Evolutionary conservation across 2,113 vertebrate genomes (phyloP).

Genomic region (Struthio camelus): DNA sequence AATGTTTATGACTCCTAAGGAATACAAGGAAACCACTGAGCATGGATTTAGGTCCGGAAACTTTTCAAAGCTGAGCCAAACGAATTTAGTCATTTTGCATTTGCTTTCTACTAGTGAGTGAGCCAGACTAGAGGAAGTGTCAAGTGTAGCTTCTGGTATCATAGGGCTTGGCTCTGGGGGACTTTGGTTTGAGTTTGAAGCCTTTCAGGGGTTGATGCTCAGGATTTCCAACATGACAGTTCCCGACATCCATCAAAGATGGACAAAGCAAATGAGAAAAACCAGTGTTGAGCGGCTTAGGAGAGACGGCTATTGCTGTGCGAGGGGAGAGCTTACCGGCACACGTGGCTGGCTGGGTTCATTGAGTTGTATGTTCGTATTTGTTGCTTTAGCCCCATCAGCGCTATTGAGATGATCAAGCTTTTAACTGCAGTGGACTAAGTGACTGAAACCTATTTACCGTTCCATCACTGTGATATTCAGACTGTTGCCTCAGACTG

Average conservation of each 20-base stretch:
- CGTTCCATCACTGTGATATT: not conserved
- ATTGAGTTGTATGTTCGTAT: not conserved
- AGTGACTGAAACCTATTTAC: not conserved
- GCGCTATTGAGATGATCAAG: not conserved
- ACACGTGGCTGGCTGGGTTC: not conserved
- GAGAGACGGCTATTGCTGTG: not conserved
- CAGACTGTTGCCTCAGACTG: not conserved
- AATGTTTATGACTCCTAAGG: not conserved
- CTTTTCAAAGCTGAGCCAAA: not conserved
- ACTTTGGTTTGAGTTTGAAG: not conserved
- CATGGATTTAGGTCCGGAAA: not conserved
- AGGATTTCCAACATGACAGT: not conserved
- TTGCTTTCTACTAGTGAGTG: not conserved
- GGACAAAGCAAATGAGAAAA: not conserved
- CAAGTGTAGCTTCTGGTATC: not conserved
- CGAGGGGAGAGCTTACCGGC: not conserved
- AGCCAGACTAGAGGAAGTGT: not conserved
- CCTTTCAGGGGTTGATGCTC: not conserved
- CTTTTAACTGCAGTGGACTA: conserved; percentile 4
- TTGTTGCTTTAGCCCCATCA: not conserved
- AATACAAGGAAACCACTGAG: not conserved
- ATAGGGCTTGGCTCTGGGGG: not conserved
- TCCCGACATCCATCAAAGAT: not conserved
- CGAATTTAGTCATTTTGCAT: not conserved
- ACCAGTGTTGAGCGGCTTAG: not conserved